Evolutionary conservation across 2,888 invertebrate genomes (phyloP), one percentile per base, ranked within the genome.

Genomic region (Smittia aterrima): DNA sequence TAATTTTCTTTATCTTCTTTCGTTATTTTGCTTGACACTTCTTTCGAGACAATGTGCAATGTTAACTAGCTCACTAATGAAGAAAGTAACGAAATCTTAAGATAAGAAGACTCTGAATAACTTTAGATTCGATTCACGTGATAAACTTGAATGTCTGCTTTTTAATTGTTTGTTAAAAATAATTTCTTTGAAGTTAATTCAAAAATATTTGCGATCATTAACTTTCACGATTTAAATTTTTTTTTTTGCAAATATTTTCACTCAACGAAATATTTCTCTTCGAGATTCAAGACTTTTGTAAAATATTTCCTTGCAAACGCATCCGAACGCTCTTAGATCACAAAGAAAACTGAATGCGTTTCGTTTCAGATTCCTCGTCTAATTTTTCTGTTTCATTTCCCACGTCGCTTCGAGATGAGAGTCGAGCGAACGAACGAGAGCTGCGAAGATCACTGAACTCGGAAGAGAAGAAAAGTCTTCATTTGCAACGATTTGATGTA

Each of bases 271-370:
- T 58, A 3, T 22, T 22, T 58, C 16, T n/a, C n/a, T 18, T 18
- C 58, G 9, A 58, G 16, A 3, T 58, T 58, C 22, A 18, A 22
- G 4, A 18, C 2, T 47, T 16, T 47, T 47, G 2, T 16, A 47
- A 47, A 58, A 22, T 18, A 6, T 22, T 58, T 22, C 22, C 18
- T 22, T 13, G 22, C 58, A 22, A 58, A 58, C 20, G 22, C 58
- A 58, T 2, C 58, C 13, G 6, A 22, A 58, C 13, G 58, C 58
- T 18, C 4, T 11, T 2, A 20, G 3, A 58, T 58, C 58, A 22
- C 58, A 58, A 58, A 18, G 58, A 58, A 58, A 58, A 58, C 58
- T 58, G 58, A 58, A 58, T 58, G 58, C 58, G 58, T 20, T 22
- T 58, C n/a, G 7, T 58, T 47, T 47, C 47, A n/a, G 32, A 47